phyloP scores from a whole-genome alignment of 2,797 vertebrate genomes.

The Leuciscus waleckii region DNA sequence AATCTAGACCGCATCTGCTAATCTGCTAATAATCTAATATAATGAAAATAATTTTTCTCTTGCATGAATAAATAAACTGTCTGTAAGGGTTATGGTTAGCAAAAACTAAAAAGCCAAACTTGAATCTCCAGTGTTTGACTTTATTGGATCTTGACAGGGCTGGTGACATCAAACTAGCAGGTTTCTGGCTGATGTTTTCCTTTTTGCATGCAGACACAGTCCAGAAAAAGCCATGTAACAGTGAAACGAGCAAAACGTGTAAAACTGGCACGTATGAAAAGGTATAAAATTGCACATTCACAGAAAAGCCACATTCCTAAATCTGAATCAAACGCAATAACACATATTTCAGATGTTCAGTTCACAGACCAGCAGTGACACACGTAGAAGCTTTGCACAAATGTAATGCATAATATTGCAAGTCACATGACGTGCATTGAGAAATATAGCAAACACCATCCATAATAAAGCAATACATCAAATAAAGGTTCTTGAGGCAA shows the following conservation, averaged over 20 bases:
- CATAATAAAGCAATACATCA: not conserved
- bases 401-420: constrained; percentile 15
- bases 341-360: not conserved
- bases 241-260: not conserved
- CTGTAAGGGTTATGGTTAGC: not conserved
- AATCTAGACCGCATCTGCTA: not conserved
- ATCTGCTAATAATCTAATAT: not conserved
- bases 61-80: not conserved
- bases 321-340: constrained; percentile 2
- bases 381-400: constrained; percentile 25
- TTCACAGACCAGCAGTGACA: constrained; percentile 37
- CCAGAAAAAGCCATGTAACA: constrained; percentile 3
- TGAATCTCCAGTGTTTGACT: constrained; percentile 38
- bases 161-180: not conserved
- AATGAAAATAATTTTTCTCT: not conserved
- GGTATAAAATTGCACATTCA: constrained; percentile 1
- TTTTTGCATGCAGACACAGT: constrained; percentile 26
- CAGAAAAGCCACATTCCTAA: constrained; percentile 10
- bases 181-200: not conserved
- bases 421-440: not conserved
- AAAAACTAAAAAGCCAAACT: not conserved
- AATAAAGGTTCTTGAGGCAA: constrained; percentile 20
- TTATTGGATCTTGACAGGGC: constrained; percentile 13
- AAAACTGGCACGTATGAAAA: not conserved
- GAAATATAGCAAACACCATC: not conserved